Evolutionary conservation across 2,113 vertebrate genomes (phyloP), one percentile per base, ranked within the genome.

Genomic region (Numida meleagris): DNA sequence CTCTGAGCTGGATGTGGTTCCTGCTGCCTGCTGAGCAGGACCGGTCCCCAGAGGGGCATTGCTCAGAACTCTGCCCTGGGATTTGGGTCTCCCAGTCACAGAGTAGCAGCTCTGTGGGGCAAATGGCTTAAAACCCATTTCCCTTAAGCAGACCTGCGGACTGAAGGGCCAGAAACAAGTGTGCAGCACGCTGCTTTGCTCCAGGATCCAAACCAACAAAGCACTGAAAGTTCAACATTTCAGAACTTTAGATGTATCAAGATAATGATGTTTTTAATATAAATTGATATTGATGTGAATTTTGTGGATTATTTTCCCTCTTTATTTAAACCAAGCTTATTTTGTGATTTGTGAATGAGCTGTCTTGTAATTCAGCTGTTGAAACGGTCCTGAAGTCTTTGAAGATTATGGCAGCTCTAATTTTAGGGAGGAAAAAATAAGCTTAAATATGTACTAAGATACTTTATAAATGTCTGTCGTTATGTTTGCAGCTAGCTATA

Each of bases 381-480:
- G 77, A 87, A 95, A 76, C 63, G 72, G 66, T 62, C 58, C 74
- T 95, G 33, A 92, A 93, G 63, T 53, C 85, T 95, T 83, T 72
- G 87, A 93, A 88, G 80, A 59, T 91, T 81, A 50, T 33, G 82
- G 93, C 86, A 91, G 74, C 85, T 96, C 96, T 89, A 93, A 74
- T 90, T 90, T 62, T 62, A 80, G 75, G 55, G 84, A 87, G 83
- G 79, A 59, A 81, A 87, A 31, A 73, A 19, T 33, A 57, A 88
- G 71, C 86, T 86, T 96, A 86, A 89, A 81, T 93, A 61, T 20
- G 24, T 78, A 74, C 88, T 82, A 72, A 94, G 62, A 50, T 63
- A 7, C 67, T 88, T 83, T 78, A 58, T 93, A 81, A 93, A 93
- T 91, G 40, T 53, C 79, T 72, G 9, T 65, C 5, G 5, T 92